Evolutionary conservation across 2,797 vertebrate genomes (phyloP).

Genomic region (Manis crassicaudata): DNA sequence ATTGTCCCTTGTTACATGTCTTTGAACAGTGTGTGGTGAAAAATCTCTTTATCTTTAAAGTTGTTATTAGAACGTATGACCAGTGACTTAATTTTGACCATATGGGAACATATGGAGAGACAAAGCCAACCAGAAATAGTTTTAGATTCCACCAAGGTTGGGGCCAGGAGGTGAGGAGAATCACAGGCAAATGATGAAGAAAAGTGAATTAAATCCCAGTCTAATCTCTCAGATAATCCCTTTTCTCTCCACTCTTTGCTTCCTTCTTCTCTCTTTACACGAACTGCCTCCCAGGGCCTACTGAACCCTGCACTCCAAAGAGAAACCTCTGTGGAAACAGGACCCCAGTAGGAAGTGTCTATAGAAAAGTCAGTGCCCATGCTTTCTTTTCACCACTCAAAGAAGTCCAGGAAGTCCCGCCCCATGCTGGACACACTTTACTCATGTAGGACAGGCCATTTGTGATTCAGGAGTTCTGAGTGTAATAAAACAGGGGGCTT

Average conservation of each 20-base stretch:
- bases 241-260: background rate
- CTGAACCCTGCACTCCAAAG: background rate
- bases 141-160: background rate
- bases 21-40: slow-evolving; percentile 3
- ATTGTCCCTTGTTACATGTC: background rate
- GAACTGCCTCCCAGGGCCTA: background rate
- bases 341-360: background rate
- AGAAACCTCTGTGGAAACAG: background rate
- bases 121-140: background rate
- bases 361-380: background rate
- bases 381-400: slow-evolving; percentile 26
- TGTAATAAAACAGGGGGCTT: background rate
- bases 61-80: slow-evolving; percentile 33
- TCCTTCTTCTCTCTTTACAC: background rate
- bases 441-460: background rate
- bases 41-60: background rate
- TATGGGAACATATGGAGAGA: background rate
- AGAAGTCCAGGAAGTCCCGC: background rate
- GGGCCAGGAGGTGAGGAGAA: background rate
- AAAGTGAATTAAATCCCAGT: background rate
- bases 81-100: background rate
- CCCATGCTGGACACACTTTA: background rate
- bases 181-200: background rate
- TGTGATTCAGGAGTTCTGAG: background rate
- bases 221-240: background rate